These are phyloP conservation scores for Rhopalosiphum padi DNA, from an alignment of 1,140 invertebrate genomes.

Conservation along the genomic window DNA sequence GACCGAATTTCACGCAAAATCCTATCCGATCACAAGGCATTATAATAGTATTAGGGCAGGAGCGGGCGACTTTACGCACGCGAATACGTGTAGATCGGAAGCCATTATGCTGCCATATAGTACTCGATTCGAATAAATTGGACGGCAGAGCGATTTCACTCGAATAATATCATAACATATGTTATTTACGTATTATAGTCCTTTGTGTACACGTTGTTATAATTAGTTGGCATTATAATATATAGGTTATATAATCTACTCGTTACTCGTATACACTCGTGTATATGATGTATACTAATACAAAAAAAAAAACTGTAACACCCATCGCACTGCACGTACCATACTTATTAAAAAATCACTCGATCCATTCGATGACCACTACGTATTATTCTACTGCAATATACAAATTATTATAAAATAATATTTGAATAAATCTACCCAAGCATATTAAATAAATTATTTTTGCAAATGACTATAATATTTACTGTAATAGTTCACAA, in stretches of 20 bases:
- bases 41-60: constrained; percentile 10
- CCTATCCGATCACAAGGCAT: neutral
- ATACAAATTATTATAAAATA: too few relatives aligned
- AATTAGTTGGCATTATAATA: neutral
- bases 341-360: neutral
- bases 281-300: too few relatives aligned
- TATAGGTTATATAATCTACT: too few relatives aligned
- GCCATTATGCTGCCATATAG: neutral
- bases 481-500: too few relatives aligned
- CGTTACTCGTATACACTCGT: too few relatives aligned
- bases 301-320: neutral
- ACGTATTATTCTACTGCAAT: too few relatives aligned
- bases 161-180: neutral
- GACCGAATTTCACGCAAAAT: neutral
- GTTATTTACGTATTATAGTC: neutral
- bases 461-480: too few relatives aligned
- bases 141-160: neutral
- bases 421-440: too few relatives aligned
- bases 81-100: neutral
- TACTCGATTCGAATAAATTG: neutral
- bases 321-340: too few relatives aligned
- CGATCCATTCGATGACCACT: neutral
- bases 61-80: neutral
- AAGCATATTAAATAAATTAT: too few relatives aligned
- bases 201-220: neutral